Evolutionary conservation across 2,888 invertebrate genomes (phyloP).

Genomic region (Isotomurus palustris): DNA sequence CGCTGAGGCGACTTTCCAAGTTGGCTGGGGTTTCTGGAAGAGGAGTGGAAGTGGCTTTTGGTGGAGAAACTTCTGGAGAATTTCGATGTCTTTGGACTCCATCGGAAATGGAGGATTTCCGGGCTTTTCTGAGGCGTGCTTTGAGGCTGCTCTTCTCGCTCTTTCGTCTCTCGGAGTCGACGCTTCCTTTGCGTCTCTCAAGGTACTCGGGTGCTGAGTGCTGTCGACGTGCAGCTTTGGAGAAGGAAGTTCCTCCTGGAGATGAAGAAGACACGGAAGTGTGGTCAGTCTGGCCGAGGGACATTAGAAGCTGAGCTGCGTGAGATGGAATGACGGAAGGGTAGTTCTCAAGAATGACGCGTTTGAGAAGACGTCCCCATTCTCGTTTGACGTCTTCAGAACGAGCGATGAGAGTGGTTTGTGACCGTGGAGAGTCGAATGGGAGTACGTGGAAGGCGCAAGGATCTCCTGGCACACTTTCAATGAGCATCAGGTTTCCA

Average conservation of each 20-base stretch:
- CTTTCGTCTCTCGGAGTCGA: conserved; percentile 64
- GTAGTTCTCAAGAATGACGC: conserved; percentile 91
- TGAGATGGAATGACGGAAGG: conserved; percentile 89
- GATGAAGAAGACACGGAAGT: no score
- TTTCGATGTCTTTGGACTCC: conserved; percentile 48
- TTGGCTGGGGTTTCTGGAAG: no score
- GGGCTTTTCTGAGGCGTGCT: conserved; percentile 51
- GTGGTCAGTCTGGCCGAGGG: conserved; percentile 77
- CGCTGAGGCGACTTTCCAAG: conserved; percentile 42
- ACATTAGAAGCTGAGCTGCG: conserved; percentile 85
- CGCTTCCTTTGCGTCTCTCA: conserved; percentile 76
- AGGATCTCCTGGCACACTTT: conserved; percentile 88
- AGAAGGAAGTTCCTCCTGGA: conserved; percentile 61
- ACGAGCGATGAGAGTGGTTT: conserved; percentile 80
- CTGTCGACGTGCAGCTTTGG: conserved; percentile 65
- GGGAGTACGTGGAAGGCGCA: conserved; percentile 94
- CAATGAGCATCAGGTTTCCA: conserved; percentile 94
- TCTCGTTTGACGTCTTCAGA: conserved; percentile 80
- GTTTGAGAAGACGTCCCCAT: conserved; percentile 71
- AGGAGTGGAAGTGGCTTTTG: no score
- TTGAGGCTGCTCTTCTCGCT: conserved; percentile 61
- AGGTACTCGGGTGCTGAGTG: conserved; percentile 84
- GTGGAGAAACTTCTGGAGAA: no score
- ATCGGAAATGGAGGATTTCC: conserved; percentile 46
- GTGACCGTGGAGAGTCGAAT: conserved; percentile 87